Conservation (phyloP, 2,797 vertebrate genomes). For the Bufotes viridis region DNA sequence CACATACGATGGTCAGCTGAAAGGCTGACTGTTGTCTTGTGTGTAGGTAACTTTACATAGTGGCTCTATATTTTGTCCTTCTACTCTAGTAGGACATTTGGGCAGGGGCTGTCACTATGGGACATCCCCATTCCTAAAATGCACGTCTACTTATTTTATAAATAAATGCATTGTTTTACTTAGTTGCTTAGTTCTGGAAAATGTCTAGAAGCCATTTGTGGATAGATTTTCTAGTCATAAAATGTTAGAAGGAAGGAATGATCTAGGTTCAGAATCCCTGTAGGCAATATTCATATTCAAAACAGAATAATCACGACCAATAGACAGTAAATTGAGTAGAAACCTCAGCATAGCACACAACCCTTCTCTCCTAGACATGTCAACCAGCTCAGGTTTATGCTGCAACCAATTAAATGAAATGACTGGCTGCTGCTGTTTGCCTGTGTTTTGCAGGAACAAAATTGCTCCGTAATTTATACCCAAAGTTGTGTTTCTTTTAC, state of each 20-base stretch:
- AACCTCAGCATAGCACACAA: neutral
- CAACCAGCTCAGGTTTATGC: neutral
- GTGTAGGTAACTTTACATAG: neutral
- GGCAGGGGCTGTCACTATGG: neutral
- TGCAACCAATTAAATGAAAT: conserved; percentile 21
- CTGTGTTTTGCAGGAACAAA: conserved; percentile 15
- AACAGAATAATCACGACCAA: neutral
- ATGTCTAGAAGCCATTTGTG: neutral
- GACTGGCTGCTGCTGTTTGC: conserved; percentile 38
- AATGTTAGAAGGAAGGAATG: neutral
- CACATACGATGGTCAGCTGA: too few relatives aligned
- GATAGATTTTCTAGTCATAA: neutral
- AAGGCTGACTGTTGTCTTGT: too few relatives aligned
- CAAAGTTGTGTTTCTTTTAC: neutral
- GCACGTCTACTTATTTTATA: too few relatives aligned
- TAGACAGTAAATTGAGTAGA: neutral
- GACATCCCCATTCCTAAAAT: neutral
- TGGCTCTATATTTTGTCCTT: too few relatives aligned
- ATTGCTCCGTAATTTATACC: conserved; percentile 30
- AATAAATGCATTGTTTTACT: neutral
- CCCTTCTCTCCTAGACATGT: neutral
- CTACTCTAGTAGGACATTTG: neutral
- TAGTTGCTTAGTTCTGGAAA: neutral
- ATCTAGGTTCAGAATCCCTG: neutral
- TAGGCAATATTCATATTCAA: neutral